phyloP scores from a whole-genome alignment of 2,888 invertebrate genomes.

The Plebejus argus region DNA sequence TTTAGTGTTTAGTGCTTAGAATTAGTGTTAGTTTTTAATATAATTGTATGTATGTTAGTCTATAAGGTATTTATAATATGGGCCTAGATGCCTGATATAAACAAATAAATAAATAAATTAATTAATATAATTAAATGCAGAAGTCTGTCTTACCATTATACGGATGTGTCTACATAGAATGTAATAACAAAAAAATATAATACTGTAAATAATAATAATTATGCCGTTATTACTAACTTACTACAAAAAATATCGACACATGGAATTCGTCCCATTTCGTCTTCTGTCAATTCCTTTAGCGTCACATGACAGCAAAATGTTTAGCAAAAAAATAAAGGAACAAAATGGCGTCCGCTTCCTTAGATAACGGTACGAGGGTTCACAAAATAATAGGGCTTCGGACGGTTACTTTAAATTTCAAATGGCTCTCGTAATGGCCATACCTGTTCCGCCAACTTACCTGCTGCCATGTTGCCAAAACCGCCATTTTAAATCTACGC shows the following conservation, averaged over 20 bases:
- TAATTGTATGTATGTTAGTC: too few species aligned
- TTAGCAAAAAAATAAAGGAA: conserved; percentile 8
- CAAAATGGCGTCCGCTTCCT: conserved; percentile 22
- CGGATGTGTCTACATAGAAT: too few species aligned
- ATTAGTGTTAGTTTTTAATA: too few species aligned
- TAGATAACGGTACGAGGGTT: conserved; percentile 35
- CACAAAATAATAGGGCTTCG: conserved; percentile 42
- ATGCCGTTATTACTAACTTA: too few species aligned
- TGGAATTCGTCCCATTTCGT: background rate
- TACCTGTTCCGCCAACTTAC: background rate
- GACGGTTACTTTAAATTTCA: conserved; percentile 50
- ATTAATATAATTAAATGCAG: too few species aligned
- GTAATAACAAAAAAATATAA: too few species aligned
- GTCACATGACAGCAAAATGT: conserved; percentile 1
- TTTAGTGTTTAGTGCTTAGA: too few species aligned
- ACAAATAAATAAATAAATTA: too few species aligned
- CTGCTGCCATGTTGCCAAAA: background rate
- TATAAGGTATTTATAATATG: too few species aligned
- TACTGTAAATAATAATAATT: background rate
- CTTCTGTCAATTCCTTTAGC: background rate
- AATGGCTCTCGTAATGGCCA: conserved; percentile 45
- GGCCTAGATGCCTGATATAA: too few species aligned
- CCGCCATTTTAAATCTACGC: background rate
- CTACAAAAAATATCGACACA: background rate
- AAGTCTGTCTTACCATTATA: too few species aligned